Base-by-base conservation (phyloP, 2,888 invertebrate genomes). In the Eupithecia subumbrata region DNA sequence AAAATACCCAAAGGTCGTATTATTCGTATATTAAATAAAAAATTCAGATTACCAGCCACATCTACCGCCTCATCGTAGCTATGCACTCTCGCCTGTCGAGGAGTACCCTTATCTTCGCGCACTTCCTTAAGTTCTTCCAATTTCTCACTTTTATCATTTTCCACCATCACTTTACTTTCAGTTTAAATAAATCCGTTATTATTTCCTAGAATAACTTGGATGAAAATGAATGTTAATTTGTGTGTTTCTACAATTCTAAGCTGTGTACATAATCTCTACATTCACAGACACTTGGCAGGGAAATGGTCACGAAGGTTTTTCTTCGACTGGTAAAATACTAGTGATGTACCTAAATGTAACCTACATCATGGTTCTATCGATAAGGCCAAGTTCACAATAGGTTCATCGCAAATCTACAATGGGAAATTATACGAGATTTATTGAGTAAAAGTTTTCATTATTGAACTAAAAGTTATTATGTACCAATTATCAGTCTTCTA, bases 31-130 rank as follows among this genome's bases (percentile, higher is more conserved):
- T n/a, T 48, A 48, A 48, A 37, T 37, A 5, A 22, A 12, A 56
- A 4, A 56, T 11, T 3, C 9, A 11, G 1, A 60, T 79, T 77
- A 81, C 81, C 80, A 12, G 80, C 76, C 69, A 80, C 69, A 52
- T 80, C 73, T 22, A 80, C 73, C 22, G 80, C 78, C 68, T 79
- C 81, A 37, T 81, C 81, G 48, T 76, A 81, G 11, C 70, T 79
- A 34, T 79, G 74, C 8, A 75, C 69, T 71, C 69, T 76, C 48
- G 11, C n/a, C 22, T n/a, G 37, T 43, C n/a, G 48, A 34, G 11
- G 60, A 25, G 25, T 5, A 11, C 25, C 37, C 7, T 71, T 73
- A 16, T 68, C 71, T 67, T 71, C 73, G 14, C 48, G 70, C 64
- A 66, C 73, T 60, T 37, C 76, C 67, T 71, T 63, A n/a, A 56